Evolutionary conservation across 2,113 vertebrate genomes (phyloP).

Genomic region (Theropithecus gelada): DNA sequence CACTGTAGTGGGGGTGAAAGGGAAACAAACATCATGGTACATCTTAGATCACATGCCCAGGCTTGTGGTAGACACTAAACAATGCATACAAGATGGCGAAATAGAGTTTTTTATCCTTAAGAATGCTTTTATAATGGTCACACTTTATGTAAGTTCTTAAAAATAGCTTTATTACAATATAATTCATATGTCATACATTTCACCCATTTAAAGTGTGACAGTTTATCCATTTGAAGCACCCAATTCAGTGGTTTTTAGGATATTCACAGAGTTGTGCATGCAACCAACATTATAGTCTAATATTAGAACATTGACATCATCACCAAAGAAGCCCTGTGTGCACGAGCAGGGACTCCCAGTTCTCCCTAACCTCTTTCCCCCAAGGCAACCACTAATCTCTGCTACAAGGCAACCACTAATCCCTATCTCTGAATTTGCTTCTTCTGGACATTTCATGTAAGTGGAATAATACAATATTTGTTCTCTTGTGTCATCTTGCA

Average conservation of each 20-base stretch:
- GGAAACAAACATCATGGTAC: background rate
- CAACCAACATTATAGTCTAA: no score
- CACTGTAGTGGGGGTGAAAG: background rate
- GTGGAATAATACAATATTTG: background rate
- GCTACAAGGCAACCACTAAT: background rate
- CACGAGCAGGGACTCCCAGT: background rate
- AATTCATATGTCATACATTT: background rate
- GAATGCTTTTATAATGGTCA: background rate
- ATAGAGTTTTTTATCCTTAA: background rate
- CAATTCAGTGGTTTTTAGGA: background rate
- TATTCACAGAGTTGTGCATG: background rate
- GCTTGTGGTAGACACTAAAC: background rate
- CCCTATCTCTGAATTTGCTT: background rate
- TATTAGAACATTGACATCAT: background rate
- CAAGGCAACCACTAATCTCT: background rate
- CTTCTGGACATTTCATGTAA: background rate
- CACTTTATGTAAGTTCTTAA: background rate
- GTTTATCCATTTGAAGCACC: background rate
- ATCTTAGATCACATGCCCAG: background rate
- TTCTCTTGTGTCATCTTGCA: background rate
- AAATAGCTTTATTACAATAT: background rate
- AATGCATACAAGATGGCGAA: background rate
- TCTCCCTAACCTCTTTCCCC: background rate
- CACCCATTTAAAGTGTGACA: no score
- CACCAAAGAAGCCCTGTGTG: background rate